phyloP scores from a whole-genome alignment of 2,113 vertebrate genomes.

The Epinephelus cyanopodus region DNA sequence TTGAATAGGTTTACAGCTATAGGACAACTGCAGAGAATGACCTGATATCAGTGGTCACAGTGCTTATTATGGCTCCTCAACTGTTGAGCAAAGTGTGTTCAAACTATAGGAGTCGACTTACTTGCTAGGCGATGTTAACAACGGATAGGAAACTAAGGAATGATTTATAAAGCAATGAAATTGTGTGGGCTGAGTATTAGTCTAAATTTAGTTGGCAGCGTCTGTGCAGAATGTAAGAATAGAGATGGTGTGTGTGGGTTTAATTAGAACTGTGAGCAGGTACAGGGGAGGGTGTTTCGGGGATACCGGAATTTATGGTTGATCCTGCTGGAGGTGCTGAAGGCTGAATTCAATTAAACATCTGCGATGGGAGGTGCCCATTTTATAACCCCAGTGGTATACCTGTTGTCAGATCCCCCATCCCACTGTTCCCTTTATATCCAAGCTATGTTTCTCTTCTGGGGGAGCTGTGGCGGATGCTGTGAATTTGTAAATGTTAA shows the following conservation, averaged over 20 bases:
- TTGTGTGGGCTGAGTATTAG: slow-evolving; percentile 4
- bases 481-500: neutral
- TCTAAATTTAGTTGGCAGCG: slow-evolving; percentile 32
- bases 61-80: neutral
- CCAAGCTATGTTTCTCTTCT: neutral
- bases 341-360: slow-evolving; percentile 62
- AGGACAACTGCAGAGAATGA: neutral
- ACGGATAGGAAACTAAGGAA: neutral
- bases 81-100: neutral
- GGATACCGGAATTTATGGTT: slow-evolving; percentile 39
- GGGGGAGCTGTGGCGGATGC: slow-evolving; percentile 4
- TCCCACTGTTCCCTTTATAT: slow-evolving; percentile 3
- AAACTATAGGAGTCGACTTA: neutral
- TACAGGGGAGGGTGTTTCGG: slow-evolving; percentile 20
- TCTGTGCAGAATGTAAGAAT: slow-evolving; percentile 13
- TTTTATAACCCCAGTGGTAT: slow-evolving; percentile 45
- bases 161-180: slow-evolving; percentile 6
- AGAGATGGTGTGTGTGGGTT: slow-evolving; percentile 25
- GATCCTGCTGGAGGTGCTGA: slow-evolving; percentile 39
- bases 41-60: neutral
- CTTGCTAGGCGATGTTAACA: neutral
- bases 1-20: neutral
- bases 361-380: slow-evolving; percentile 55
- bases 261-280: slow-evolving; percentile 56
- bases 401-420: slow-evolving; percentile 44